A percentile compares a stretch with the other conserved stretches of the same genome.
phyloP scores from a whole-genome alignment of 2,888 invertebrate species.

The Pheosia tremula region DNA sequence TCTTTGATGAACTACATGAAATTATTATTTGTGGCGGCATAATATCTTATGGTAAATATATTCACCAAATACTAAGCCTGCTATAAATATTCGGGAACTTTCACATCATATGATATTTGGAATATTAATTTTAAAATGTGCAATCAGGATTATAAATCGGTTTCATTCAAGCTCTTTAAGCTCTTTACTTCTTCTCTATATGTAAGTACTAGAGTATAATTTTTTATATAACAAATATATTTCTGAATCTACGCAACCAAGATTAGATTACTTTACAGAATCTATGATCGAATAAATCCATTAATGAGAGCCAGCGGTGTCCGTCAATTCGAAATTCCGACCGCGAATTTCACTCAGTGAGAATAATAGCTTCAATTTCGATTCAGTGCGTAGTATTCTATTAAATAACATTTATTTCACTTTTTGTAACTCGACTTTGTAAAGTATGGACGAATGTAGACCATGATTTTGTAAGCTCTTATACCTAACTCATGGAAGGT shows the following conservation, averaged over 20 bases:
- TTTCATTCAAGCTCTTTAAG: too few relatives aligned
- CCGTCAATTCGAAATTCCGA: slow-evolving; percentile 43
- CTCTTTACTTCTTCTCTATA: too few relatives aligned
- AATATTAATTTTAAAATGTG: too few relatives aligned
- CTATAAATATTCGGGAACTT: too few relatives aligned
- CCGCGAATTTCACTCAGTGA: slow-evolving; percentile 56
- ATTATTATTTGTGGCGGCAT: background rate
- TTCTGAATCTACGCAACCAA: slow-evolving; percentile 9
- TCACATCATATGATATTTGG: too few relatives aligned
- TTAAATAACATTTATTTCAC: slow-evolving; percentile 45
- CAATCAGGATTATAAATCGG: too few relatives aligned
- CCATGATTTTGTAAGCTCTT: slow-evolving; percentile 19
- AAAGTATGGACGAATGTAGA: slow-evolving; percentile 17
- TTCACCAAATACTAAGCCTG: too few relatives aligned
- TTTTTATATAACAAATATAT: background rate
- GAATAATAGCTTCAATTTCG: slow-evolving; percentile 55
- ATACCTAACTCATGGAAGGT: background rate
- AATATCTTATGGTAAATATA: too few relatives aligned
- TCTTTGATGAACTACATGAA: background rate
- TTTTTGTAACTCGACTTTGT: slow-evolving; percentile 27
- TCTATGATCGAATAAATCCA: slow-evolving; percentile 39
- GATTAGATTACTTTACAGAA: slow-evolving; percentile 40
- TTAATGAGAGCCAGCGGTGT: slow-evolving; percentile 23
- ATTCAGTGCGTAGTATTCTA: slow-evolving; percentile 35
- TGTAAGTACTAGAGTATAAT: too few relatives aligned